These are phyloP conservation scores for Mastacembelus armatus DNA, from an alignment of 2,797 vertebrate species.

Conservation along the genomic window DNA sequence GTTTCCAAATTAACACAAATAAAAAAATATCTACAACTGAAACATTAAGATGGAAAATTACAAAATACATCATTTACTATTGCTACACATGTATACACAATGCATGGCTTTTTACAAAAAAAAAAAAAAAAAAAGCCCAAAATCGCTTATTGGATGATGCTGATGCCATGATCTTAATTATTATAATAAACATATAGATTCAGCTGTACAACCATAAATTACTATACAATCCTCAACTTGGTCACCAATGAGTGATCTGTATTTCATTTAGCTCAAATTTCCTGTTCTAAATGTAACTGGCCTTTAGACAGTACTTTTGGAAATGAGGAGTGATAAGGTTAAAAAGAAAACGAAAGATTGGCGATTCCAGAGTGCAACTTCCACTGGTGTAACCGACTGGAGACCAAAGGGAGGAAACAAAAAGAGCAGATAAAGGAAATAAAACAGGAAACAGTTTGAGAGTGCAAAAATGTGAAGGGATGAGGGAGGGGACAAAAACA, in stretches of 20 bases:
- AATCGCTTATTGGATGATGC: conserved; percentile 47
- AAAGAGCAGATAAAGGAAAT: conserved; percentile 60
- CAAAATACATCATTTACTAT: conserved; percentile 63
- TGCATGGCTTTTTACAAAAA: conserved; percentile 59
- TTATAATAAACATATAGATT: conserved; percentile 55
- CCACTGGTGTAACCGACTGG: conserved; percentile 27
- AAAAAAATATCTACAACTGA: conserved; percentile 66
- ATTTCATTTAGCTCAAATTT: background rate
- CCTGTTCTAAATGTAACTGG: background rate
- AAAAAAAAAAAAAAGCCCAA: no score
- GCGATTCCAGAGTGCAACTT: conserved; percentile 15
- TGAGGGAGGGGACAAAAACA: conserved; percentile 21
- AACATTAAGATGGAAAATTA: conserved; percentile 63
- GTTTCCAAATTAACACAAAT: conserved; percentile 78
- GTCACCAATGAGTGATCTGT: conserved; percentile 34
- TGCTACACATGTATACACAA: conserved; percentile 61
- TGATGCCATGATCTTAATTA: conserved; percentile 35
- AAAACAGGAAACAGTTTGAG: conserved; percentile 66
- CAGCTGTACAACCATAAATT: conserved; percentile 69
- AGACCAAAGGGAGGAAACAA: conserved; percentile 62
- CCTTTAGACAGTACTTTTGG: no score
- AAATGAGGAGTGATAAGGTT: no score
- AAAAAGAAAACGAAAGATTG: background rate
- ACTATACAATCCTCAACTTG: conserved; percentile 66
- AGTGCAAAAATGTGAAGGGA: conserved; percentile 70